Base-by-base conservation (phyloP, 2,113 vertebrate genomes). In the Daubentonia madagascariensis region DNA sequence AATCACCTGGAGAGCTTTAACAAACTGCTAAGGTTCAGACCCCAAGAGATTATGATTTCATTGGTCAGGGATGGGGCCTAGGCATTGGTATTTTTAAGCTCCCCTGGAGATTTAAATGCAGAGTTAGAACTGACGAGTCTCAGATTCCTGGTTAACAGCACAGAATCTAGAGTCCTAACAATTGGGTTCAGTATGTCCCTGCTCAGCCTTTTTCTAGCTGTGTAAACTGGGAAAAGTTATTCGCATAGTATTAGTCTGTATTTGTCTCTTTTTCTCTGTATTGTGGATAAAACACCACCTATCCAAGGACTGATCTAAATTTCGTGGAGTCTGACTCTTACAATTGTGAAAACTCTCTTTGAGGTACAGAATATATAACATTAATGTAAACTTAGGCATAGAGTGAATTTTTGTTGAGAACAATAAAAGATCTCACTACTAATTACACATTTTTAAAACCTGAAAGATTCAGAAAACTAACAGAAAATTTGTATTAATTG, bases 1-100 rank as follows among this genome's bases (percentile, higher is more conserved):
- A 23, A 61, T 88, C 50, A 43, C 72, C 57, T 72, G 70, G 81
- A 32, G 70, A 94, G n/a, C 28, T 81, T 91, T 61, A 37, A 91
- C 68, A 88, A 57, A 12, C 28, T 14, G 32, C 23, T 17, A 30
- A 63, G 67, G 48, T 63, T 91, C 43, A 70, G 70, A 95, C 80
- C 57, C 32, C 48, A 43, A 25, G 93, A 68, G 50, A 50, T 14
- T 30, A 63, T 78, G 57, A 85, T 89, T 89, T 72, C 72, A 91
- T 40, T 50, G 45, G 59, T 72, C 18, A 22, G 18, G 13, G 40
- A 23, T 12, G 22, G 37, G 68, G 8, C 45, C 11, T 45, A 14
- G 70, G 72, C 43, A 37, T 18, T 35, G 45, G 76, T 75, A 40
- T 70, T 52, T 90, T 85, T 32, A 93, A 85, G 12, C n/a, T 40